Evolutionary conservation across 2,888 invertebrate species (phyloP).

Genomic region (Dexiosoma caninum): DNA sequence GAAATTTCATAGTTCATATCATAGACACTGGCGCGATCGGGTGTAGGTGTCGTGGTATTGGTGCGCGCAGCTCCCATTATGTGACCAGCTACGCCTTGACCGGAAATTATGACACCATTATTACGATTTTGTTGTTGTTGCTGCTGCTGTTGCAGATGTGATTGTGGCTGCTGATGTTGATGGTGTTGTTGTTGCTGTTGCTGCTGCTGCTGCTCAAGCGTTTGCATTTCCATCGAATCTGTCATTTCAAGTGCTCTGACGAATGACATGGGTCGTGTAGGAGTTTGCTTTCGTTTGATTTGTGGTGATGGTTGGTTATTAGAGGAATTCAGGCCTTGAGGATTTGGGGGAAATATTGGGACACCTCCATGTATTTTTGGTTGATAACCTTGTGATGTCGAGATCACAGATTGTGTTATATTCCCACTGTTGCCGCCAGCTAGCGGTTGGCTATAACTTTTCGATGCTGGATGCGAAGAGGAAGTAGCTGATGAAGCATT

Average conservation of each 20-base stretch:
- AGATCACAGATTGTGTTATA: constrained; percentile 34
- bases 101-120: constrained; percentile 62
- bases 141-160: constrained; percentile 62
- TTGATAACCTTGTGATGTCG: constrained; percentile 78
- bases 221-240: constrained; percentile 90
- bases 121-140: constrained; percentile 56
- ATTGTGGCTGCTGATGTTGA: constrained; percentile 66
- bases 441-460: constrained; percentile 64
- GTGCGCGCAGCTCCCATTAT: constrained; percentile 73
- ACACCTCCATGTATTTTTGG: constrained; percentile 83
- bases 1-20: constrained; percentile 98
- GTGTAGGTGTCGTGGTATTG: constrained; percentile 81
- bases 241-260: constrained; percentile 93
- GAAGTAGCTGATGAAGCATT: constrained; percentile 61
- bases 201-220: constrained; percentile 76
- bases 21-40: constrained; percentile 93
- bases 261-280: constrained; percentile 89
- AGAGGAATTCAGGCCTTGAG: constrained; percentile 70
- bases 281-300: constrained; percentile 80
- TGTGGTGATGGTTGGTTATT: constrained; percentile 79
- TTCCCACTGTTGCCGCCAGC: constrained; percentile 53
- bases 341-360: constrained; percentile 82
- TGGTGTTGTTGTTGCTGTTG: constrained; percentile 71
- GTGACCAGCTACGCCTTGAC: constrained; percentile 61
- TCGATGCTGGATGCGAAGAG: constrained; percentile 56